phyloP scores from a whole-genome alignment of 2,888 invertebrate genomes.

The Galeruca laticollis region DNA sequence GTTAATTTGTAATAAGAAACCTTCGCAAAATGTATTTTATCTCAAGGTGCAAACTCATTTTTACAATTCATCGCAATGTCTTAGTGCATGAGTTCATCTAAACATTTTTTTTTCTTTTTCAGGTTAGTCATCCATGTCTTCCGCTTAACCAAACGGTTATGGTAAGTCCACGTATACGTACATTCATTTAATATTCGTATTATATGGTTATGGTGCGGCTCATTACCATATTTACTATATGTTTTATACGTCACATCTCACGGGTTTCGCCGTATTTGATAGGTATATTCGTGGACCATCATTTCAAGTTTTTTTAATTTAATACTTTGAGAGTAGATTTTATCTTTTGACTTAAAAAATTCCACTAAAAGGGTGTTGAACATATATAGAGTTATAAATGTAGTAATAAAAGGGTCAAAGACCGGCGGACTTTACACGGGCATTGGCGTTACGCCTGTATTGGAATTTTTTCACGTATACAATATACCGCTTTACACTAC shows the following conservation, averaged over 20 bases:
- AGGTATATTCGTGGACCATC: not conserved
- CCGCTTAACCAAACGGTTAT: constrained; percentile 9
- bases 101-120: constrained; percentile 19
- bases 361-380: not conserved
- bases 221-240: constrained; percentile 21
- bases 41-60: not conserved
- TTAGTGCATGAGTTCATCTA: not conserved
- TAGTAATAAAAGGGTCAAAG: not conserved
- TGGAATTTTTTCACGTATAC: not conserved
- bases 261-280: not conserved
- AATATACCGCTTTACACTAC: not conserved
- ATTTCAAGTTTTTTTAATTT: not conserved
- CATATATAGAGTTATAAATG: not conserved
- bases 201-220: constrained; percentile 17
- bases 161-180: constrained; percentile 13
- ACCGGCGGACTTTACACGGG: not conserved
- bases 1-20: too few relatives aligned
- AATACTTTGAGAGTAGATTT: constrained; percentile 3
- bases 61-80: not conserved
- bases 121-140: constrained; percentile 21
- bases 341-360: not conserved
- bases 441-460: not conserved
- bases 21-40: not conserved
- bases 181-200: constrained; percentile 4
- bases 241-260: constrained; percentile 7